phyloP scores from a whole-genome alignment of 1,140 invertebrate genomes.

The Diprion similis region DNA sequence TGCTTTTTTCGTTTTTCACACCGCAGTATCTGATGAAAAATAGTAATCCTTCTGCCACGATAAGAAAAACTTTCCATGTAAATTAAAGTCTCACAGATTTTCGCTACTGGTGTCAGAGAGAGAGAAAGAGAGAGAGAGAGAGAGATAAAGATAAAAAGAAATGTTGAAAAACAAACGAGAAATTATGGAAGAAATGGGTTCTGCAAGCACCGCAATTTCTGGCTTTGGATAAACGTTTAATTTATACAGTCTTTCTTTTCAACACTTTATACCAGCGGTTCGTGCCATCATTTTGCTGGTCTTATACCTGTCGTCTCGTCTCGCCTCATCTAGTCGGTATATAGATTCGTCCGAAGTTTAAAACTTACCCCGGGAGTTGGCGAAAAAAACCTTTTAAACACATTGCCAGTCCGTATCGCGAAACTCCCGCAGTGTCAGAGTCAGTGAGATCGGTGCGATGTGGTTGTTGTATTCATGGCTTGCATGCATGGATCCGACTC shows the following conservation, averaged over 20 bases:
- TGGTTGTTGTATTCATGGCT: too few relatives aligned
- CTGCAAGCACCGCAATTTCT: background rate
- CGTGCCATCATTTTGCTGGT: background rate
- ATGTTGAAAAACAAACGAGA: background rate
- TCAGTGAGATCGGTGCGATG: too few relatives aligned
- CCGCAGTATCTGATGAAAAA: background rate
- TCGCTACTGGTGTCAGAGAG: background rate
- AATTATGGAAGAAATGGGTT: background rate
- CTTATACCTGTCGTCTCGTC: background rate
- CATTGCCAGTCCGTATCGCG: too few relatives aligned
- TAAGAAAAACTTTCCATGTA: background rate
- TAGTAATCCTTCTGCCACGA: background rate
- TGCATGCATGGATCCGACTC: too few relatives aligned
- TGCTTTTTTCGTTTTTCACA: background rate
- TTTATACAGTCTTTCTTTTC: background rate
- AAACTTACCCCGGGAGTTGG: too few relatives aligned
- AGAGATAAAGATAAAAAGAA: background rate
- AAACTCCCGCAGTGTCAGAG: too few relatives aligned
- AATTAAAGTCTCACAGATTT: background rate
- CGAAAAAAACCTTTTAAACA: too few relatives aligned
- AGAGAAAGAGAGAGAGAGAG: background rate
- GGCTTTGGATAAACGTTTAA: background rate
- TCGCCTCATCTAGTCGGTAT: too few relatives aligned
- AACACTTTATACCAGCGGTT: background rate
- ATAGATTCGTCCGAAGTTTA: too few relatives aligned